Percentiles rank a stretch among this genome's conserved stretches.
Conservation (phyloP, 1,140 invertebrate species). For the Lasaia peninsularis region DNA sequence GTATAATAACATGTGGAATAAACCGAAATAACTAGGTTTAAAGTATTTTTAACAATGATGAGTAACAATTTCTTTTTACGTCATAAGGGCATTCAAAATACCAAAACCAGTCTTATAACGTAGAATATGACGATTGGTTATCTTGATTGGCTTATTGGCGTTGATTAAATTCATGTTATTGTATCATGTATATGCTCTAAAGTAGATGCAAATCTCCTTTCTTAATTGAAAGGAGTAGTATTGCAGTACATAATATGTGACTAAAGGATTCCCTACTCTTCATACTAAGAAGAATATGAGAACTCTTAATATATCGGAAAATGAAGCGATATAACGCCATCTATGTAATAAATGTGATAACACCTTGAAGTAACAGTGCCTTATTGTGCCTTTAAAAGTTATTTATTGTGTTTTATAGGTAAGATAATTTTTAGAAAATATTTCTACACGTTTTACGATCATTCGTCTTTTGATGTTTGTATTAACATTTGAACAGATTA, state of each 20-base stretch:
- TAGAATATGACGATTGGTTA: not conserved
- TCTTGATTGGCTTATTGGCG: conserved; percentile 2
- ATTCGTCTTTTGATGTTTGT: conserved; percentile 46
- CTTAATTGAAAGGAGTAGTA: conserved; percentile 52
- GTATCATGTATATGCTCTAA: not conserved
- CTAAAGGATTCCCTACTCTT: conserved; percentile 63
- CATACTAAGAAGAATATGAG: conserved; percentile 51
- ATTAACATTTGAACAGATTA: conserved; percentile 52
- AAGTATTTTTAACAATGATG: conserved; percentile 10
- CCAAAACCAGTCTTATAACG: conserved; percentile 4
- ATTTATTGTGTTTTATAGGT: conserved; percentile 72
- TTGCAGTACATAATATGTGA: conserved; percentile 41
- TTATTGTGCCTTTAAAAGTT: conserved; percentile 73
- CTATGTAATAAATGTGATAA: conserved; percentile 60
- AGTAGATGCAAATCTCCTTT: conserved; percentile 61
- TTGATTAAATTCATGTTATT: conserved; percentile 11
- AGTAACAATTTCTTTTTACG: not conserved
- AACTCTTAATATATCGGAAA: conserved; percentile 44
- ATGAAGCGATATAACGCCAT: conserved; percentile 20
- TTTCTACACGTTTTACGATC: conserved; percentile 65
- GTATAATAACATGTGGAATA: conserved; percentile 8
- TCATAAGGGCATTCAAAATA: conserved; percentile 12
- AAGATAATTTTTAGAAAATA: conserved; percentile 58
- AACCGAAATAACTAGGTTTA: not conserved
- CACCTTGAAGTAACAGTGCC: conserved; percentile 69